These are phyloP conservation scores for Megaustenia siamemsis DNA, from an alignment of 2,888 invertebrate species.

Conservation along the genomic window DNA sequence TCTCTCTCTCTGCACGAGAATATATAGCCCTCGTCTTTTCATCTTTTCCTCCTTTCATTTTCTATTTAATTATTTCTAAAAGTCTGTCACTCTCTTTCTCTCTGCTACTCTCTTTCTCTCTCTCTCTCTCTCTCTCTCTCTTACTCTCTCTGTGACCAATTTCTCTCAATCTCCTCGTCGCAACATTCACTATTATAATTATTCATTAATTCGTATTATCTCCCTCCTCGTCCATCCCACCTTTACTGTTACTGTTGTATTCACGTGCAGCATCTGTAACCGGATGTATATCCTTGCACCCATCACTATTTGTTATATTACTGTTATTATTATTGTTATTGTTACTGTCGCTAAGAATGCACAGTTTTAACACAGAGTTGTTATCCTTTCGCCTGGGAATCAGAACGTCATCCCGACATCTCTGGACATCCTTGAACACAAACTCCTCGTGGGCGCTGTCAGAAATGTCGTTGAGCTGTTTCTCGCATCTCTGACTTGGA, in stretches of 20 bases:
- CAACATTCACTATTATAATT: too few relatives aligned
- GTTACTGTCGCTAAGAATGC: conserved; percentile 41
- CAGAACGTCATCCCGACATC: neutral
- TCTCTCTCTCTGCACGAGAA: neutral
- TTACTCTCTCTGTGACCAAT: neutral
- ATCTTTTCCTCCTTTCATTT: neutral
- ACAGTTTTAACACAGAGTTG: neutral
- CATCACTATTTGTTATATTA: too few relatives aligned
- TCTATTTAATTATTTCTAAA: neutral
- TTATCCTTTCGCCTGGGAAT: neutral
- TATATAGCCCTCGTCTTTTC: neutral
- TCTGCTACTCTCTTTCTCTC: neutral
- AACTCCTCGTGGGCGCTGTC: neutral
- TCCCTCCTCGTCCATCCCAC: neutral
- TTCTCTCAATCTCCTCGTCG: neutral
- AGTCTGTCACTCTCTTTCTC: neutral
- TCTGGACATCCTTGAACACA: neutral
- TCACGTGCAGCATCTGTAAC: neutral
- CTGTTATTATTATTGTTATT: conserved; percentile 37
- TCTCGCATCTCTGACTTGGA: too few relatives aligned
- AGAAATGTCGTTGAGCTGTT: neutral
- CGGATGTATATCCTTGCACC: neutral
- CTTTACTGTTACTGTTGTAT: neutral
- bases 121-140: neutral
- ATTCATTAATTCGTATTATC: too few relatives aligned